Conservation (phyloP, 2,113 vertebrate genomes). For the Otocyon megalotis region DNA sequence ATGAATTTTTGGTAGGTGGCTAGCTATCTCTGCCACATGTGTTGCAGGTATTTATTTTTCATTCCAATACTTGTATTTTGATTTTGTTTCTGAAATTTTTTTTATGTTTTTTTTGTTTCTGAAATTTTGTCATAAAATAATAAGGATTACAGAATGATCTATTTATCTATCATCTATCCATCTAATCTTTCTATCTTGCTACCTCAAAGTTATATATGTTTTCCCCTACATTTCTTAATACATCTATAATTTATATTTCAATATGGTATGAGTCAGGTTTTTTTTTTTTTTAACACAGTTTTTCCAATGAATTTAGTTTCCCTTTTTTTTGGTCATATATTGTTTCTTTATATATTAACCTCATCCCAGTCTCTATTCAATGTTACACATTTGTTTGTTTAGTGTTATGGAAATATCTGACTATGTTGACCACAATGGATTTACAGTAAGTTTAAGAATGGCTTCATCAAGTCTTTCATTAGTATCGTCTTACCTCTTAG, state of each 20-base stretch:
- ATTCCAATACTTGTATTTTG: not conserved
- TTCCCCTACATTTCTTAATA: not conserved
- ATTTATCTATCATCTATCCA: not conserved
- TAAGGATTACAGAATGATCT: not conserved
- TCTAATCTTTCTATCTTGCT: not conserved
- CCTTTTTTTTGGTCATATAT: not conserved
- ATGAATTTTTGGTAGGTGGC: not conserved
- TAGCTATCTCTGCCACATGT: not conserved
- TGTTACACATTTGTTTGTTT: not conserved
- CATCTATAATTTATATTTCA: not conserved
- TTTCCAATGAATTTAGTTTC: not conserved
- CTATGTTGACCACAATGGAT: not conserved
- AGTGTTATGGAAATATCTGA: not conserved
- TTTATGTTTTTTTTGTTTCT: not conserved
- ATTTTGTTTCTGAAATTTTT: not conserved
- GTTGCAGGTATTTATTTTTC: not conserved
- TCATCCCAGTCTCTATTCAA: not conserved
- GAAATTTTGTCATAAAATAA: not conserved
- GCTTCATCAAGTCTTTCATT: not conserved
- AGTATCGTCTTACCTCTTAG: not conserved
- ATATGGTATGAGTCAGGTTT: not conserved
- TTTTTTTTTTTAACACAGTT: not conserved
- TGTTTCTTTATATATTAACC: not conserved
- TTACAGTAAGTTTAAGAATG: not conserved
- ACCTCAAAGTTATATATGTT: not conserved